Base-by-base conservation (phyloP, 2,888 invertebrate species). In the Galerucella pusilla region DNA sequence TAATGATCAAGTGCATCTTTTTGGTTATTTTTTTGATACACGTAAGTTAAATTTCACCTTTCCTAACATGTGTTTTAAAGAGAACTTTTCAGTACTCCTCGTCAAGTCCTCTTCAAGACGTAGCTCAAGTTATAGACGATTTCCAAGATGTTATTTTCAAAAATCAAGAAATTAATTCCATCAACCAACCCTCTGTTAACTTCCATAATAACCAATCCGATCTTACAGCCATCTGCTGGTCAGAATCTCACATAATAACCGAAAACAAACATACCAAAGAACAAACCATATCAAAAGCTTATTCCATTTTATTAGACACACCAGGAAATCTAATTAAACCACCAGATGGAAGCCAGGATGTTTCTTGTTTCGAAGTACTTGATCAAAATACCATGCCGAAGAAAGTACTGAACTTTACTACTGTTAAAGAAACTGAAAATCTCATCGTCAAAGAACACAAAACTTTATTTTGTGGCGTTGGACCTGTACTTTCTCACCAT, bases 381-480 rank as follows among this genome's bases (percentile, higher is more conserved):
- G 68, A 60, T 42, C 71, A 73, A 28, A 68, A 71, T 5, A 42
- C 66, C 25, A 74, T 66, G 11, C 70, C 63, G 0, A 75, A 52
- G 46, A 73, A 57, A 63, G 46, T 64, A 5, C 52, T 77, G 57
- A 79, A 79, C 60, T 75, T 77, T 57, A 76, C 74, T 2, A 68
- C 73, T n/a, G 46, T 76, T 0, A 75, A 71, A 54, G 77, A 74
- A 57, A 74, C 70, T 6, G 69, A 74, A 1, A 66, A 74, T 7
- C 68, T 67, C 35, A 25, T 74, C 9, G 60, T 77, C 11, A 77
- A 75, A 70, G 77, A 78, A 46, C 78, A 77, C 52, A 78, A 74
- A 63, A 77, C 74, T 2, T 60, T 75, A 35, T 77, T 75, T 67
- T 78, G 78, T 60, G 78, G 78, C 1, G 70, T 71, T 4, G 78